phyloP scores from a whole-genome alignment of 92 coral and sea anemone species.

The Zoanthus solanderi region DNA sequence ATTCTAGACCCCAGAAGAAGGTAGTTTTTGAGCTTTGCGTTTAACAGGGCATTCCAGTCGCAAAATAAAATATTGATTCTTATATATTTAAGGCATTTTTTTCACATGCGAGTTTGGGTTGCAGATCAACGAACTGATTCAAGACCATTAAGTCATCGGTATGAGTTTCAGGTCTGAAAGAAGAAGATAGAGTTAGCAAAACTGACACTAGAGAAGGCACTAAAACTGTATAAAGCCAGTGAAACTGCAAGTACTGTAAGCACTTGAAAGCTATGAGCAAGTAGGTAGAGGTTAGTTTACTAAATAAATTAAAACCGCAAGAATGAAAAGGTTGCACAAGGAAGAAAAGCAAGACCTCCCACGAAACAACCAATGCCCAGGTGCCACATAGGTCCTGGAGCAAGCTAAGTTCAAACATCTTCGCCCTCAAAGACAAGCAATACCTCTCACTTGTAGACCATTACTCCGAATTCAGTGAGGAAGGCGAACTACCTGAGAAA shows the following conservation, averaged over 20 bases:
- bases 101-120: conserved; percentile 13
- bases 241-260: neutral
- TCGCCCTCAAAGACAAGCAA: too few relatives aligned
- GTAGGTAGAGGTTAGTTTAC: too few relatives aligned
- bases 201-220: neutral
- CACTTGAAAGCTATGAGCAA: too few relatives aligned
- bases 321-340: too few relatives aligned
- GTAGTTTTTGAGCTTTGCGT: neutral
- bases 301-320: too few relatives aligned
- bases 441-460: too few relatives aligned
- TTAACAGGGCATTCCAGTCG: neutral
- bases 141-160: neutral
- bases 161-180: conserved; percentile 7
- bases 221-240: conserved; percentile 10
- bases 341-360: neutral
- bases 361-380: neutral
- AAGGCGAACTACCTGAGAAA: too few relatives aligned
- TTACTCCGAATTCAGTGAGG: too few relatives aligned
- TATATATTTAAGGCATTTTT: conserved; percentile 8
- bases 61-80: neutral
- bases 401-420: too few relatives aligned
- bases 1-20: neutral
- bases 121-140: neutral
- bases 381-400: neutral
- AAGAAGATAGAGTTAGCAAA: neutral